Base-by-base conservation (phyloP, 2,888 invertebrate species). In the Scaptomyza polygonia region DNA sequence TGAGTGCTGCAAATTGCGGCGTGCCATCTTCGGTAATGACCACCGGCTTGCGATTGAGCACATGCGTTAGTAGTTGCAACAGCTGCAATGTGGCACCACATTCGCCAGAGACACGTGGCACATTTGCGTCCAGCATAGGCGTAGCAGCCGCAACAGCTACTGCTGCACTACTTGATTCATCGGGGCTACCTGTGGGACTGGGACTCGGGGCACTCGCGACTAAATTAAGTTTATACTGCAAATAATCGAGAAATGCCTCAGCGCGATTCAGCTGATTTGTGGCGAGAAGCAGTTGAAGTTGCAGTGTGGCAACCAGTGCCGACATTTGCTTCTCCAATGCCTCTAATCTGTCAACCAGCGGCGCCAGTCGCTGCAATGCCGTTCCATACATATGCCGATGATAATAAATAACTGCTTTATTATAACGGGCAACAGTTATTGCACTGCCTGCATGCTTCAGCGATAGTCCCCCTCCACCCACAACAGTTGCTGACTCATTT, bases 191-290 rank as follows among this genome's bases (percentile, higher is more conserved):
- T 12, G 18, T 47, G 40, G 86, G 51, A 29, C 18, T 65, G 21
- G 73, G 66, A 40, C 70, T 84, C 1, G 88, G 88, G 21, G 81
- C 87, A 48, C 67, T 69, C 9, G 71, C 69, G 18, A 87, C 79
- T 39, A 85, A 45, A 36, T 88, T 83, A 3, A 92, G 72, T 58
- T 90, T 88, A 42, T 83, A 83, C 67, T 91, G 86, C 43, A 92
- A 72, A 30, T 78, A 80, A 55, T 92, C 90, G 0, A 92, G 83
- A 58, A 92, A 90, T 11, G 79, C 77, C 25, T 88, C 82, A 3
- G 92, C 92, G n/a, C 88, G 89, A 62, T 88, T 89, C 0, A 89
- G 40, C 64, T 92, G 91, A 77, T 91, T 92, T 11, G 91, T 91
- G 43, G 88, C 89, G 8, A 92, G 59, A 0, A 92, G 69, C 44